A percentile compares a stretch with the other conserved stretches of the same genome.
phyloP scores from a whole-genome alignment of 2,888 invertebrate genomes.

The Stramonita haemastoma region DNA sequence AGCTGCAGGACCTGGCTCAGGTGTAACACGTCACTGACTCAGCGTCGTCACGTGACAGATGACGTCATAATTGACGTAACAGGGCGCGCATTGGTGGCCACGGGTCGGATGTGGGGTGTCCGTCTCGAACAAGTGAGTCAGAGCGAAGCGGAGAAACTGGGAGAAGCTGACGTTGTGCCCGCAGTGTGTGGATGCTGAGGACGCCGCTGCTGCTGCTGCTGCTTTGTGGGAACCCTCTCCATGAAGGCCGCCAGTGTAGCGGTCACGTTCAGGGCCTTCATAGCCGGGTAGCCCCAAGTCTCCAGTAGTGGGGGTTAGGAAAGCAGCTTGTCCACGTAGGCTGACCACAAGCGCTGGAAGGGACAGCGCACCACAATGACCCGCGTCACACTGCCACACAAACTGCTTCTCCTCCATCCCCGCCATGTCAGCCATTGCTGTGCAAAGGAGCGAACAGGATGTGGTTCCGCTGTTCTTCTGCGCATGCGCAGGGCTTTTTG shows the following conservation, averaged over 20 bases:
- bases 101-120: conserved; percentile 30
- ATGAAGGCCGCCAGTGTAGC: too few relatives aligned
- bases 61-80: conserved; percentile 40
- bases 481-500: conserved; percentile 33
- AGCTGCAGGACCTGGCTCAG: not conserved
- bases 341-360: conserved; percentile 21
- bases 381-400: conserved; percentile 16
- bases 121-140: not conserved
- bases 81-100: conserved; percentile 30
- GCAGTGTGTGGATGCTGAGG: not conserved
- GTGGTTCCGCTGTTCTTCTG: not conserved
- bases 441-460: not conserved
- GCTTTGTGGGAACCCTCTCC: too few relatives aligned
- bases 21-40: not conserved
- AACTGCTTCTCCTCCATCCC: not conserved
- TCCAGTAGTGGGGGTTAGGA: conserved; percentile 38
- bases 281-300: conserved; percentile 31
- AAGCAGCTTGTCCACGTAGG: conserved; percentile 36
- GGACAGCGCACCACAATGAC: conserved; percentile 29
- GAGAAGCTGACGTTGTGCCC: conserved; percentile 32
- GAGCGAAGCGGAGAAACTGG: conserved; percentile 30
- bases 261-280: not conserved
- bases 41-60: conserved; percentile 37
- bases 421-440: not conserved
- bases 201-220: not conserved